A percentile compares a stretch with the other conserved stretches of the same genome.
These are phyloP conservation scores for Papilio aristodemus DNA, from an alignment of 1,140 invertebrate genomes.

Conservation along the genomic window DNA sequence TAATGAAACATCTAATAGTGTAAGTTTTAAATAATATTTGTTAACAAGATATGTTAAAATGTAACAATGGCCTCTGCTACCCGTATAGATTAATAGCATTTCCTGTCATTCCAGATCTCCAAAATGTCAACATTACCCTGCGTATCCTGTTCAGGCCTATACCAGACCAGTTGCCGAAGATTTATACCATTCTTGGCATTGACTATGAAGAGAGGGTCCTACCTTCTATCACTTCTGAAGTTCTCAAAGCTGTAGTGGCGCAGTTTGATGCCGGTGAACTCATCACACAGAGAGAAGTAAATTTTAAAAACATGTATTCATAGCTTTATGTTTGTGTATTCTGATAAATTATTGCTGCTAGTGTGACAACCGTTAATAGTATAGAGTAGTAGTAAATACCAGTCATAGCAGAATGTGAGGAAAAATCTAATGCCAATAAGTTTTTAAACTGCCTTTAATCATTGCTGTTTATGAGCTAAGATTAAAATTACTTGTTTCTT, in stretches of 20 bases:
- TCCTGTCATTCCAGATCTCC: constrained; percentile 89
- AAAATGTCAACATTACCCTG: constrained; percentile 99
- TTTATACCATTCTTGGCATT: constrained; percentile 97
- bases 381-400: too few species aligned
- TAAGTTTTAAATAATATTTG: too few species aligned
- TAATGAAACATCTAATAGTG: too few species aligned
- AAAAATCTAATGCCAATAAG: background rate
- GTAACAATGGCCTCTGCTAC: too few species aligned
- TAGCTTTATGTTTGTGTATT: too few species aligned
- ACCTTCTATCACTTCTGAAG: constrained; percentile 99
- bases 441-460: constrained; percentile 1
- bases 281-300: constrained; percentile 97
- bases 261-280: constrained; percentile 99
- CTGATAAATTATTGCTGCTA: too few species aligned
- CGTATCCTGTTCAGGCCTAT: constrained; percentile 98
- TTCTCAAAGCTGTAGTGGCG: constrained; percentile 99
- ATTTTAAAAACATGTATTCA: constrained; percentile 3
- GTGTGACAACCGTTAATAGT: too few species aligned
- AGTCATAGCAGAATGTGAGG: too few species aligned
- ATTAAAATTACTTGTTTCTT: too few species aligned
- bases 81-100: background rate
- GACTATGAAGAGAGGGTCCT: constrained; percentile 99
- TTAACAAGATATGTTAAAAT: too few species aligned
- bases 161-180: constrained; percentile 92
- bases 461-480: background rate